Conservation (phyloP, 2,888 invertebrate species). For the Acanthosepion pharaonis region DNA sequence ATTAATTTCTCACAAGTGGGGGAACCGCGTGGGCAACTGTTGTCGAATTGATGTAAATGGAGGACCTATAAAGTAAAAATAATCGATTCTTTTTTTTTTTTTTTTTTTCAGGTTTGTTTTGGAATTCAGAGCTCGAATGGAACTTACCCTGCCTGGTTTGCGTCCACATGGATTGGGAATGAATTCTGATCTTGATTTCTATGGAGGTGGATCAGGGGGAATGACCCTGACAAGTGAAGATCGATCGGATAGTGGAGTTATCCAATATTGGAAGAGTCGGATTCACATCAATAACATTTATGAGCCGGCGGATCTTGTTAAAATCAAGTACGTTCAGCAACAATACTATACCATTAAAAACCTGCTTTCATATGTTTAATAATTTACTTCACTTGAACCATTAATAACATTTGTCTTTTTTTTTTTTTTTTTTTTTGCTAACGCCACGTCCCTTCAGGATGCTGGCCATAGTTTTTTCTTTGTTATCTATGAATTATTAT, state of each 20-base stretch:
- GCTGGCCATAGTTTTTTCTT: too few species aligned
- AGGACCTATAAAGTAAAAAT: background rate
- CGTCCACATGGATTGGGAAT: background rate
- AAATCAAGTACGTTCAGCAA: background rate
- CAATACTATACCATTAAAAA: background rate
- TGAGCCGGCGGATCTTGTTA: background rate
- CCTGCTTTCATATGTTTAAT: too few species aligned
- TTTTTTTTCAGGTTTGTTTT: background rate
- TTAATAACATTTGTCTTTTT: too few species aligned
- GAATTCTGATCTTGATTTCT: background rate
- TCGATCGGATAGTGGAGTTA: background rate
- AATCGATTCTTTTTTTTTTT: too few species aligned
- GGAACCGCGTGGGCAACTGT: too few species aligned
- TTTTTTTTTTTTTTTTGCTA: too few species aligned
- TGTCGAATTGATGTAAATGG: too few species aligned
- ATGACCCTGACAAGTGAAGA: background rate
- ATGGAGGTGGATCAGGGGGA: background rate
- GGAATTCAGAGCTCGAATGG: background rate
- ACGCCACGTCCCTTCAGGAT: too few species aligned
- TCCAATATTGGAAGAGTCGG: background rate
- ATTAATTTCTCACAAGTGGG: too few species aligned
- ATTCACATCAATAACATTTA: background rate
- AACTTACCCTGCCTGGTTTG: background rate
- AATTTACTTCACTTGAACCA: too few species aligned
- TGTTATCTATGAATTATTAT: too few species aligned